Base-by-base conservation (phyloP, 2,888 invertebrate genomes). In the Marasmarcha lunaedactyla region DNA sequence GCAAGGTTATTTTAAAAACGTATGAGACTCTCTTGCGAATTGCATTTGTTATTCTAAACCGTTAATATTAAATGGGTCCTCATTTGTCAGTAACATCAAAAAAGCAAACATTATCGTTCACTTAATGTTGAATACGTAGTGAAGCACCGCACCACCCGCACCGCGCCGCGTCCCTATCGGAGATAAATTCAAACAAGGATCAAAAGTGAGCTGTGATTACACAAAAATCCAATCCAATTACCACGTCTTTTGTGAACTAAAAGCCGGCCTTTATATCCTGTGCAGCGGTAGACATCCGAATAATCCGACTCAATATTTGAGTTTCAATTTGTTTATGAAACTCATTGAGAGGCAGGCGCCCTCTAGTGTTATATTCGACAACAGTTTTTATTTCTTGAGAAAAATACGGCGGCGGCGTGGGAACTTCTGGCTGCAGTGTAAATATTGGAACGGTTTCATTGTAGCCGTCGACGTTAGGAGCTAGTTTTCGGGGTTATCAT, bases 271-370 rank as follows among this genome's bases (percentile, higher is more conserved):
- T 74, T 77, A 67, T 71, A 50, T 37, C 36, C 37, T 45, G 46
- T 46, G 46, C 47, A 48, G 44, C 46, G 49, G 57, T 52, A 57
- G 60, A 63, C 61, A 60, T 57, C 49, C 57, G 65, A 70, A 78
- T 77, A 67, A 79, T 83, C 71, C 64, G 69, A 54, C 52, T 51
- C 66, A 76, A 77, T 78, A 76, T 81, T 81, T 73, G 71, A 52
- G 52, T 54, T 55, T 57, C 71, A 73, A 77, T 76, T 72, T 79
- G 77, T 81, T 76, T 69, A 63, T 57, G 48, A 48, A 57, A 60
- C 50, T 55, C 52, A 66, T 70, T 64, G 60, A 47, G 50, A 52
- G 51, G 57, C 55, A 66, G 69, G 70, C 68, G 71, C 73, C 73
- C 72, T 55, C 54, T 54, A 59, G 64, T 64, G 66, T 66, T 64